Base-by-base conservation (phyloP, 2,888 invertebrate genomes). In the Ormyrus nitidulus region DNA sequence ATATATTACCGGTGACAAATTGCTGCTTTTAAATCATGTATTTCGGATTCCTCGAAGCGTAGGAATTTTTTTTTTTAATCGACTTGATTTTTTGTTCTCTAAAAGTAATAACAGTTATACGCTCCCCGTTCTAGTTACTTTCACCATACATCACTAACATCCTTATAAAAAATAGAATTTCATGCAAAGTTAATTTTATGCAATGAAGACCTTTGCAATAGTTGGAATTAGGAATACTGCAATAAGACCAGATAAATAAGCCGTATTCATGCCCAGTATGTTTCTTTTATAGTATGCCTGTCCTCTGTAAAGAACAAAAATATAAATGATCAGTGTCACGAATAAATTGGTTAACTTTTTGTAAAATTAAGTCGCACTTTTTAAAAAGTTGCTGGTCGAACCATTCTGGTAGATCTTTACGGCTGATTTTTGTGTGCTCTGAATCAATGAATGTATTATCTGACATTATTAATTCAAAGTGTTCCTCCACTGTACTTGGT, bases 181-280 rank as follows among this genome's bases (percentile, higher is more conserved):
- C 34, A 4, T 34, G 34, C 19, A 19, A 19, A 19, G 19, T 19
- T 19, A 34, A 34, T 3, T 34, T 34, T 4, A 4, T 34, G 34
- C 3, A 34, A 34, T 34, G 34, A 34, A 34, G 34, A 77, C 93
- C 8, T 92, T 91, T 4, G 95, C 90, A 81, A 97, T 94, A 5
- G 94, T 93, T 0, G 95, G 95, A 69, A 96, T 92, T 2, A 95
- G 91, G 80, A 97, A 91, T 66, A 97, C 94, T 3, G 94, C 92
- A 34, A 96, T 91, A 46, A 97, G 91, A 0, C 97, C 97, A 70
- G 93, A 89, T 65, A 96, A 88, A 93, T 95, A 95, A 0, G 93
- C 92, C 0, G 93, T 90, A 34, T 93, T 91, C 82, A 96, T 90
- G 6, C 93, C 91, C 87, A 94, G 94, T 80, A 94, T 92, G 89